Evolutionary conservation across 2,888 invertebrate genomes (phyloP).

Genomic region (Cheilosia grossa): DNA sequence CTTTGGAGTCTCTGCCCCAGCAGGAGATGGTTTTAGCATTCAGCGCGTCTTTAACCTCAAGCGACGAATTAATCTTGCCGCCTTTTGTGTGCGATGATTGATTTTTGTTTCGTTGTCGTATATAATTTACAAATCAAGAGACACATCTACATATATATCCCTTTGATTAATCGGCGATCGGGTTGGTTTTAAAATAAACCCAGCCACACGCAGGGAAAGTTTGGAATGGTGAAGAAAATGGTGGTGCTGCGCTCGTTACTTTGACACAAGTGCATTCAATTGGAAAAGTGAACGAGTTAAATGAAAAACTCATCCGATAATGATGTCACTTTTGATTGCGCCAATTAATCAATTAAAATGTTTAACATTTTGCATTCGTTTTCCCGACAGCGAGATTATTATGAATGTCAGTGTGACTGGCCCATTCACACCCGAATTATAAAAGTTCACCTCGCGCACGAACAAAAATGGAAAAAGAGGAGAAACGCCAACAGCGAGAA

Average conservation of each 20-base stretch:
- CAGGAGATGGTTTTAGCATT: slow-evolving; percentile 25
- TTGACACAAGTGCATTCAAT: slow-evolving; percentile 49
- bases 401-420: not conserved
- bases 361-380: not conserved
- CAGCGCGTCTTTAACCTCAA: slow-evolving; percentile 38
- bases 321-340: slow-evolving; percentile 40
- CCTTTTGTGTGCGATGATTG: slow-evolving; percentile 32
- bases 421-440: slow-evolving; percentile 29
- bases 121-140: slow-evolving; percentile 4
- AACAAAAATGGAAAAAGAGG: not conserved
- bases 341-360: slow-evolving; percentile 30
- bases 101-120: slow-evolving; percentile 17
- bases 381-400: not conserved
- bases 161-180: slow-evolving; percentile 53
- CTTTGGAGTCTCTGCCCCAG: slow-evolving; percentile 14
- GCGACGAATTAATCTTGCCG: slow-evolving; percentile 50
- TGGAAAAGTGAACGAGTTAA: slow-evolving; percentile 41
- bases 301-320: slow-evolving; percentile 31
- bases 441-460: slow-evolving; percentile 7
- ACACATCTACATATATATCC: slow-evolving; percentile 24
- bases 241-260: slow-evolving; percentile 22
- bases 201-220: not conserved
- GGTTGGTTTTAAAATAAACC: slow-evolving; percentile 43
- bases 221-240: not conserved
- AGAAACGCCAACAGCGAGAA: not conserved